Base-by-base conservation (phyloP, 2,888 invertebrate genomes). In the Standfussiana lucernea region DNA sequence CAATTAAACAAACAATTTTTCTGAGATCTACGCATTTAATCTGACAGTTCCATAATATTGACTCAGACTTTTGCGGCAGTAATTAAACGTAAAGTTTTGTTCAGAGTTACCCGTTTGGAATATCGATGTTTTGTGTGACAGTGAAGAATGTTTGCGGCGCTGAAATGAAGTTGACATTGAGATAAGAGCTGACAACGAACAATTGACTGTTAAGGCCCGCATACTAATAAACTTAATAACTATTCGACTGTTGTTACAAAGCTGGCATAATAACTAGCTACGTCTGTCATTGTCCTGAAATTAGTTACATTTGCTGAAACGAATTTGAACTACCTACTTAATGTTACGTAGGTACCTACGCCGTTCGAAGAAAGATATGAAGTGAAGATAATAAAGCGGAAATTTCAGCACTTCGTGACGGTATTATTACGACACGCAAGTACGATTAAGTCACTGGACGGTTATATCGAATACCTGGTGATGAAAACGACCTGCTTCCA, bases 361-460 rank as follows among this genome's bases (percentile, higher is more conserved):
- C 24, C n/a, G 7, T 76, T 56, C 65, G 45, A 69, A 67, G 32
- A 69, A 68, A 73, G 87, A 75, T 80, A 77, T 53, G 72, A 78
- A 56, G 59, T 71, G 65, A 40, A 82, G 84, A 87, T 88, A 88
- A 90, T 88, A 88, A 85, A 85, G 65, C 74, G 73, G 56, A 75
- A 80, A 78, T 79, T 79, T 75, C 53, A 76, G 75, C 80, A 74
- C 62, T 75, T 80, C 70, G 76, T 80, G 88, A 80, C 75, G 80
- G 47, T 47, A 45, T 76, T 82, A 85, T 88, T 80, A 83, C 65
- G 83, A 86, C 90, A 90, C 87, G 88, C 84, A 85, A 86, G 61
- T 64, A 69, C 85, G 56, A 84, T 88, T 86, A 88, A 84, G 65
- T 83, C 76, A 1, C n/a, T 40, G 45, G 28, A 42, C 10, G 47